A percentile compares a stretch with the other conserved stretches of the same genome.
These are phyloP conservation scores for Drosophila parthenogenetica DNA, from an alignment of 2,888 invertebrate species.

Conservation along the genomic window DNA sequence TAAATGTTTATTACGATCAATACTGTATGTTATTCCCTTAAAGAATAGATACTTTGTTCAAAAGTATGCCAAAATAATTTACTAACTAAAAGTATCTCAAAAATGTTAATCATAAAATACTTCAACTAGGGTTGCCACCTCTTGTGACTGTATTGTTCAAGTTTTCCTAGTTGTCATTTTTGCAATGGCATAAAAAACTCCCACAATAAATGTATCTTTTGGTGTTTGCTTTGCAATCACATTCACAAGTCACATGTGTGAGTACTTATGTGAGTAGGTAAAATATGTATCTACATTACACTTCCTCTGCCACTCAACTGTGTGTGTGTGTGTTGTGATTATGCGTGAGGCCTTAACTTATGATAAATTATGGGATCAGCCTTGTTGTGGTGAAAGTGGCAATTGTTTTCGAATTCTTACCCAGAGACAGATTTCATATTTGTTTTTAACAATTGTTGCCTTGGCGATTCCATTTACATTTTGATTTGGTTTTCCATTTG, in stretches of 20 bases:
- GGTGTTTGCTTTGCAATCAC: slow-evolving; percentile 20
- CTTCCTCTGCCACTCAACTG: slow-evolving; percentile 54
- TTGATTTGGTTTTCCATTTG: background rate
- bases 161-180: slow-evolving; percentile 53
- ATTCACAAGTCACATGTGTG: slow-evolving; percentile 9
- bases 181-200: slow-evolving; percentile 41
- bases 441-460: slow-evolving; percentile 55
- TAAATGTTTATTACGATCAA: no score
- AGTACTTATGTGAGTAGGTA: slow-evolving; percentile 16
- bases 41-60: no score
- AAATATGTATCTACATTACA: slow-evolving; percentile 22
- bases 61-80: background rate
- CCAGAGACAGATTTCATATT: slow-evolving; percentile 62
- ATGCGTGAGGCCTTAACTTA: slow-evolving; percentile 61
- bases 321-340: slow-evolving; percentile 35
- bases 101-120: background rate
- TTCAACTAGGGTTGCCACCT: background rate
- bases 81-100: background rate
- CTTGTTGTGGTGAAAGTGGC: slow-evolving; percentile 68
- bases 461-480: slow-evolving; percentile 31
- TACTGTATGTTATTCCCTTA: no score
- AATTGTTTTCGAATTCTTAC: slow-evolving; percentile 74
- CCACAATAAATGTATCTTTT: slow-evolving; percentile 37
- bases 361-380: slow-evolving; percentile 72
- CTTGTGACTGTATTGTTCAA: slow-evolving; percentile 25